A percentile compares a stretch with the other conserved stretches of the same genome.
Conservation (phyloP, 2,113 vertebrate species). For the Suncus etruscus region DNA sequence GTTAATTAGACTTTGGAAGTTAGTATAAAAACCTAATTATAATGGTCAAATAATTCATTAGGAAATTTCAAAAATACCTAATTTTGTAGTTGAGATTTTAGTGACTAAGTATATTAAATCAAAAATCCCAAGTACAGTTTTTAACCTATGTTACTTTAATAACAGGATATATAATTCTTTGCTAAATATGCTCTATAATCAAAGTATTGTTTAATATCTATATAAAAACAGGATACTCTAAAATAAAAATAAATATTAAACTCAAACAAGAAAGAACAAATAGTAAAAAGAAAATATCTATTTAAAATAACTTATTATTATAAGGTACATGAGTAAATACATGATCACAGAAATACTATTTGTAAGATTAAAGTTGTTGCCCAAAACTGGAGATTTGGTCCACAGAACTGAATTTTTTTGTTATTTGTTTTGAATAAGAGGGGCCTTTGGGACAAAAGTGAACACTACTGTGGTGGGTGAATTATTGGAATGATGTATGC, state of each 20-base stretch:
- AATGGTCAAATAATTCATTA: slow-evolving; percentile 21
- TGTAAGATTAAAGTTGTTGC: slow-evolving; percentile 1
- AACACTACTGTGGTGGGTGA: no score
- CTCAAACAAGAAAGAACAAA: slow-evolving; percentile 2
- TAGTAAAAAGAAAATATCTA: slow-evolving; percentile 29
- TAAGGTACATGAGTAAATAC: slow-evolving; percentile 49
- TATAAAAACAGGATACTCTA: slow-evolving; percentile 32
- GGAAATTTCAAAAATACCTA: slow-evolving; percentile 27
- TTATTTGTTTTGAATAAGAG: no score
- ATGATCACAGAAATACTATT: slow-evolving; percentile 37
- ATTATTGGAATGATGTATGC: no score
- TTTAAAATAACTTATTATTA: background rate
- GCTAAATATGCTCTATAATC: background rate
- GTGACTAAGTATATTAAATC: background rate
- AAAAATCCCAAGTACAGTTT: slow-evolving; percentile 15
- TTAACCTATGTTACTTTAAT: slow-evolving; percentile 10
- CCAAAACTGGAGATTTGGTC: no score
- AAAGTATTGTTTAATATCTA: slow-evolving; percentile 19
- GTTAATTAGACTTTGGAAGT: slow-evolving; percentile 50
- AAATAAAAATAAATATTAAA: slow-evolving; percentile 45
- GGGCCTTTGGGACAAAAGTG: no score
- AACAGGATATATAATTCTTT: slow-evolving; percentile 40
- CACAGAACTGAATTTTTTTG: no score
- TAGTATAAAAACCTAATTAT: slow-evolving; percentile 46
- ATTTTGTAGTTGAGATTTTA: slow-evolving; percentile 21